phyloP scores from a whole-genome alignment of 2,797 vertebrate species.

The Malurus leucopterus region DNA sequence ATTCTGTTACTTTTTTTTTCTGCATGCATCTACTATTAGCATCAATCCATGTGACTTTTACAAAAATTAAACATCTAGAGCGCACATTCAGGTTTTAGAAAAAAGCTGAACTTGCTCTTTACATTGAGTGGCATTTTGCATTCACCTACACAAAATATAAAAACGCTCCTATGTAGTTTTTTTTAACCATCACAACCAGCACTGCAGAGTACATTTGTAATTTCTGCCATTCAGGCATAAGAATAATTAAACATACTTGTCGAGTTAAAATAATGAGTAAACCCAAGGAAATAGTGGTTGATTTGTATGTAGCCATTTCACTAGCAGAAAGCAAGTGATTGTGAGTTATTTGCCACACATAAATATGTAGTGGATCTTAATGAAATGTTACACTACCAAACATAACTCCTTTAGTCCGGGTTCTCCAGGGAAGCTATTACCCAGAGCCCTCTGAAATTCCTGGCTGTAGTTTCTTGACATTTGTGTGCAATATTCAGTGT shows the following conservation, averaged over 20 bases:
- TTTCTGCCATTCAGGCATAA: neutral
- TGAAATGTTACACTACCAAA: constrained; percentile 11
- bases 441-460: neutral
- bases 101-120: constrained; percentile 40
- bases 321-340: neutral
- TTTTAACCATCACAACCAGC: neutral
- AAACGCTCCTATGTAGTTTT: neutral
- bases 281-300: neutral
- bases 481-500: neutral
- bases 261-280: constrained; percentile 35
- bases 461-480: neutral
- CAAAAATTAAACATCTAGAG: constrained; percentile 6
- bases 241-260: constrained; percentile 15
- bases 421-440: neutral
- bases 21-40: neutral
- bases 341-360: neutral
- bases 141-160: neutral
- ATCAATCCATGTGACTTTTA: constrained; percentile 8
- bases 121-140: neutral
- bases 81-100: constrained; percentile 11
- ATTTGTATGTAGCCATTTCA: constrained; percentile 16
- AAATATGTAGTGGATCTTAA: constrained; percentile 9
- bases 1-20: neutral
- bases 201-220: neutral
- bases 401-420: neutral